Evolutionary conservation across 2,797 vertebrate genomes (phyloP), one percentile per base, ranked within the genome.

Genomic region (Eulemur mongoz): DNA sequence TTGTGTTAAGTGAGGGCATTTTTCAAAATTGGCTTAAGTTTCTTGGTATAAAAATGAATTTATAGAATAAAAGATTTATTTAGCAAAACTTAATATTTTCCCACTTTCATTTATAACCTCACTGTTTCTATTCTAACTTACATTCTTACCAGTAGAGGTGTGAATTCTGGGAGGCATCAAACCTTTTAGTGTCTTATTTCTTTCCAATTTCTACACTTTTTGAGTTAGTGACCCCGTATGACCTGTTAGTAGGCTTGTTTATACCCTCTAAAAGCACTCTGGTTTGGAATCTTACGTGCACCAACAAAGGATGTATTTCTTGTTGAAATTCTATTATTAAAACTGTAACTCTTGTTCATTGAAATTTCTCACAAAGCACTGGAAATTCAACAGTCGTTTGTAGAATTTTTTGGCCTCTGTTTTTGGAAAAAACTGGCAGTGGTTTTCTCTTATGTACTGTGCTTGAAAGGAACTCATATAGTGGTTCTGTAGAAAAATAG

Each of bases 331-430:
- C 70, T 89, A 1, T 92, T 95, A 93, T 79, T 92, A 92, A 90
- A 94, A 93, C 93, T 32, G 7, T 94, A 96, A 82, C 38, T 54
- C 52, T 84, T 93, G 15, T 78, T 88, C 40, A 48, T 59, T 97
- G 75, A 90, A 86, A 84, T 92, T 85, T 97, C 81, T 48, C 87
- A 96, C 40, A 92, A 83, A 95, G 27, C 73, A 48, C 12, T 95
- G 54, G 52, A 88, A 85, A 93, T 61, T 50, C 81, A 73, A 86
- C 35, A 79, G 61, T 79, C 45, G 96, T 95, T 95, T 75, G 81
- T 70, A 81, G 73, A 96, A 67, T 54, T 20, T 88, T 92, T 91
- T 85, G 22, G 54, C 32, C 4, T 87, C 54, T 54, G 83, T 89
- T 12, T 90, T 94, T 94, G 52, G 72, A 92, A 84, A 86, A 94